Percentiles rank a stretch among this genome's conserved stretches.
These are phyloP conservation scores for Phrynocephalus vlangalii DNA, from an alignment of 2,797 vertebrate genomes.

Conservation along the genomic window DNA sequence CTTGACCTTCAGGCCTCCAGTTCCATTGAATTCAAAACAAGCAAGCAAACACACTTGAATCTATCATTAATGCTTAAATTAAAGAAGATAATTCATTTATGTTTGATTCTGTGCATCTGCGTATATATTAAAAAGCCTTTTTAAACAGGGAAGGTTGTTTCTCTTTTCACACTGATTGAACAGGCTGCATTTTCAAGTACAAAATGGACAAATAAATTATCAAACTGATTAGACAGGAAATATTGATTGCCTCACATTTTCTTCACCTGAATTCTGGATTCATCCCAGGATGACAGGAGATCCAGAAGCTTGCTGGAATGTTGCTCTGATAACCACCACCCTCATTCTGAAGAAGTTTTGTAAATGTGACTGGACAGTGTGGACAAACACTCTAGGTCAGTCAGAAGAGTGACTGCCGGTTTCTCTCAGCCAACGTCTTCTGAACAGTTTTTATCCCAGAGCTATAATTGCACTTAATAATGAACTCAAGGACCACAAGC, in stretches of 20 bases:
- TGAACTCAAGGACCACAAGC: too few relatives aligned
- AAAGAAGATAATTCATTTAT: too few relatives aligned
- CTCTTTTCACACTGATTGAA: neutral
- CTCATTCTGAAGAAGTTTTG: conserved; percentile 19
- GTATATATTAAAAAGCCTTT: neutral
- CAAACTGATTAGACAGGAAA: conserved; percentile 6
- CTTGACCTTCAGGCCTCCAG: neutral
- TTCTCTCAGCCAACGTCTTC: neutral
- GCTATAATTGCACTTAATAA: too few relatives aligned
- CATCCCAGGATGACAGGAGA: conserved; percentile 15
- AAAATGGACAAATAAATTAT: neutral
- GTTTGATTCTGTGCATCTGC: neutral
- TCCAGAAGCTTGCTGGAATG: conserved; percentile 2
- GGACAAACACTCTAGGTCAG: neutral
- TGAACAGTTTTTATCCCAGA: too few relatives aligned
- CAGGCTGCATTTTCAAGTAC: neutral
- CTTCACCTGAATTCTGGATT: conserved; percentile 23
- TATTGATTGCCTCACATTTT: conserved; percentile 10
- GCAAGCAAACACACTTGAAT: neutral
- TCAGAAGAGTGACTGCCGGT: neutral
- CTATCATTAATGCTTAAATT: neutral
- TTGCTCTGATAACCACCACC: neutral
- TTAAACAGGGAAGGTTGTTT: neutral
- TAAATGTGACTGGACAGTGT: conserved; percentile 25
- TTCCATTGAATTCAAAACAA: neutral